Evolutionary conservation across 2,888 invertebrate species (phyloP), one percentile per base, ranked within the genome.

Genomic region (Morpho helenor): DNA sequence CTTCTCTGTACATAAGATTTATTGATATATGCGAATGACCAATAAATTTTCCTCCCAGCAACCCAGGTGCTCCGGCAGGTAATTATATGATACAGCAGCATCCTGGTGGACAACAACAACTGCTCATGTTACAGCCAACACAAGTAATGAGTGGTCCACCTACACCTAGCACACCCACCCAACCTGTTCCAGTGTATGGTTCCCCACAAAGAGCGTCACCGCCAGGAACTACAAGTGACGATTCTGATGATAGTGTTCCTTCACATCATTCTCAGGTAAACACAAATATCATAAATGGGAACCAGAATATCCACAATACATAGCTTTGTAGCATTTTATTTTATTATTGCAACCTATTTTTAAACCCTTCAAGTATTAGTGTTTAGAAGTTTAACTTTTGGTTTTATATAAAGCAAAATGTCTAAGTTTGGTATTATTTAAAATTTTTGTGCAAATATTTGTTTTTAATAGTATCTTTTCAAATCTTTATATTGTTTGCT

Each of bases 221-320:
- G 42, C 94, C 94, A 7, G 93, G 93, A 65, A 95, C 95, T 52
- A 96, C 96, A 43, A 96, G 96, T 82, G 96, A 96, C 80, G 96
- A 96, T 78, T 96, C 96, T 70, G 96, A 97, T 84, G 96, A 97
- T 77, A 95, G 95, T 81, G 89, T 90, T 49, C 90, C 90, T 62
- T 95, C 95, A 56, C 95, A 95, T 80, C 91, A 91, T 69, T 89
- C 91, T 61, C 91, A 91, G 82, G 91, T 91, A 78, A 62, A 58
- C 42, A 59, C 49, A 48, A n/a, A 56, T 10, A 23, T 53, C n/a
- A 22, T 9, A 31, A 31, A 31, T 31, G 31, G 31, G 31, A 31
- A 5, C 31, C 31, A 31, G 3, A 31, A 31, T 31, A 31, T 31
- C 5, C 31, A 31, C 31, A 3, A 23, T 23, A 23, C 4, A 23